Percentiles rank a stretch among this genome's conserved stretches.
Conservation (phyloP, 2,797 vertebrate species). For the Aulostomus chinensis region DNA sequence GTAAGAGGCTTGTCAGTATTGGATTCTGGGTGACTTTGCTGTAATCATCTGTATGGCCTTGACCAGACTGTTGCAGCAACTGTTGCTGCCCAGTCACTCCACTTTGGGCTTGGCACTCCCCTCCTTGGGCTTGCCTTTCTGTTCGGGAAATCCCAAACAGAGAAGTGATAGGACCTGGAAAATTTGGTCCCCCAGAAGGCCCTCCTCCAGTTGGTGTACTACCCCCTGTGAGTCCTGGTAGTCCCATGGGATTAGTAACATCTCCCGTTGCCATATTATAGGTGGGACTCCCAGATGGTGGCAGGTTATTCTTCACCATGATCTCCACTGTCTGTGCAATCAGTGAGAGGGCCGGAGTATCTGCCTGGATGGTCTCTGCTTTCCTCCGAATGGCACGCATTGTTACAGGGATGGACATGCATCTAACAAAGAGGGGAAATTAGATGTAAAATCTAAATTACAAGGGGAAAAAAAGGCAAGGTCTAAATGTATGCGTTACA, state of each 20-base stretch:
- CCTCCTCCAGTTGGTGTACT: conserved; percentile 86
- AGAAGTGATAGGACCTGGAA: conserved; percentile 87
- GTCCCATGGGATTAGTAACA: conserved; percentile 85
- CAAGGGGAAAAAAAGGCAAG: neutral
- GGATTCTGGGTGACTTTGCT: conserved; percentile 99
- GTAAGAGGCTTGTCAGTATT: conserved; percentile 95
- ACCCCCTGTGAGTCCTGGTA: conserved; percentile 82
- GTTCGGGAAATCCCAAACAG: conserved; percentile 88
- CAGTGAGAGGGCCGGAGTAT: conserved; percentile 95
- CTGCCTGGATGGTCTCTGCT: conserved; percentile 98
- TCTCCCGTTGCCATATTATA: conserved; percentile 90
- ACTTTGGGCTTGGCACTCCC: conserved; percentile 70
- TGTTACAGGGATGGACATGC: conserved; percentile 99
- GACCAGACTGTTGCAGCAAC: conserved; percentile 69
- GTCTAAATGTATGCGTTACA: too few relatives aligned
- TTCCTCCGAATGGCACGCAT: conserved; percentile 98
- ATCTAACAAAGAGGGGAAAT: conserved; percentile 75
- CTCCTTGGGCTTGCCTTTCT: conserved; percentile 75
- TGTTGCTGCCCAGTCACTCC: conserved; percentile 71
- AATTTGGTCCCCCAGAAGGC: conserved; percentile 75
- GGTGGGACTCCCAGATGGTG: conserved; percentile 93
- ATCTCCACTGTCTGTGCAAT: conserved; percentile 98
- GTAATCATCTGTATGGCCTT: conserved; percentile 91
- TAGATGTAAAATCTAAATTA: neutral
- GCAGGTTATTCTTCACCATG: conserved; percentile 98